Evolutionary conservation across 2,888 invertebrate genomes (phyloP).

Genomic region (Metallyticus violacea): DNA sequence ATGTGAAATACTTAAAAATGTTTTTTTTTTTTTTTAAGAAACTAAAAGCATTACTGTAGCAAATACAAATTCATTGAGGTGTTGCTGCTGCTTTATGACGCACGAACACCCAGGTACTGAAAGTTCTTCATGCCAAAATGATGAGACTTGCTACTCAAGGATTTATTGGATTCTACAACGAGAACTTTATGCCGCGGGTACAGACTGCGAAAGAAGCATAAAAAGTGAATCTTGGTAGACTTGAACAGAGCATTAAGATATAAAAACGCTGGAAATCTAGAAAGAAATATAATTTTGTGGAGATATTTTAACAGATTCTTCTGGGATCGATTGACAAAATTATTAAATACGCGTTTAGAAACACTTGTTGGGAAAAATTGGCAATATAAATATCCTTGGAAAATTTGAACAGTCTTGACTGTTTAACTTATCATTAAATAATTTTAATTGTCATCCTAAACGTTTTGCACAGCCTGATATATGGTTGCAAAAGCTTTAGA

Average conservation of each 20-base stretch:
- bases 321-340: too few species aligned
- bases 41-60: not conserved
- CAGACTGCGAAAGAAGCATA: not conserved
- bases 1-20: too few species aligned
- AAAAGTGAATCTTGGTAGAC: not conserved
- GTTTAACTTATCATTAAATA: too few species aligned
- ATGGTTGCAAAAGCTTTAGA: too few species aligned
- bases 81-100: not conserved
- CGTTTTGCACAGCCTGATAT: too few species aligned
- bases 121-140: not conserved
- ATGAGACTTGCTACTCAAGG: not conserved
- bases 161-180: not conserved
- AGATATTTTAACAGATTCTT: too few species aligned
- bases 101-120: not conserved
- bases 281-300: not conserved
- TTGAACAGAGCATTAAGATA: not conserved
- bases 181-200: not conserved
- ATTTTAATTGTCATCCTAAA: too few species aligned
- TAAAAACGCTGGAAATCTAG: not conserved
- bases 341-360: too few species aligned
- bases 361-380: too few species aligned
- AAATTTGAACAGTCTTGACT: too few species aligned
- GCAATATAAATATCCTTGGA: too few species aligned
- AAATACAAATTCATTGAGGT: not conserved
- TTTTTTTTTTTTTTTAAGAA: not conserved